Evolutionary conservation across 2,888 invertebrate genomes (phyloP).

Genomic region (Tinea pellionella): DNA sequence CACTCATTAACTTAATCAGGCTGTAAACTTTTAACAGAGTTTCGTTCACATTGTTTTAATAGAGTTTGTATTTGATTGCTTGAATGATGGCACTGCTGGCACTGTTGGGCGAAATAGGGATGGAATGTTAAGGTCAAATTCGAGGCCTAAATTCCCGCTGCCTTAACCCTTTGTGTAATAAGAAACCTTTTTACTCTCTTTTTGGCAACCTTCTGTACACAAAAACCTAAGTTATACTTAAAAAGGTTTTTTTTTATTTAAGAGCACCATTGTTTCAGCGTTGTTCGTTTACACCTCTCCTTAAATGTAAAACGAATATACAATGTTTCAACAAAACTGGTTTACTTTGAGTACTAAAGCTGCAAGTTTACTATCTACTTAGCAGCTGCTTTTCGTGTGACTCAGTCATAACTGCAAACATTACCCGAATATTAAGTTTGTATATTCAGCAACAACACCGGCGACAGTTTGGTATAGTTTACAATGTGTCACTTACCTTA

Average conservation of each 20-base stretch:
- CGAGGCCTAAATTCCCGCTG: not conserved
- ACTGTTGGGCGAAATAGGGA: not conserved
- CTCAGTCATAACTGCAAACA: conserved; percentile 9
- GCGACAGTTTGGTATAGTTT: not conserved
- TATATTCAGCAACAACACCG: not conserved
- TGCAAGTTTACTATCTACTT: conserved; percentile 2
- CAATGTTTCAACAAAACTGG: not conserved
- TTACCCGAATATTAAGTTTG: conserved; percentile 6
- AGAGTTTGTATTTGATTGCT: not conserved
- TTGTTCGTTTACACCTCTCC: not conserved
- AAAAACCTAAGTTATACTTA: not conserved
- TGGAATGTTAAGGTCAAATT: conserved; percentile 2
- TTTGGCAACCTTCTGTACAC: not conserved
- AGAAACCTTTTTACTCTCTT: not conserved
- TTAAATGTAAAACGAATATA: not conserved
- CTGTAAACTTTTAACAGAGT: not conserved
- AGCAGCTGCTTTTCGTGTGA: conserved; percentile 8
- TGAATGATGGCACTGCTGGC: not conserved
- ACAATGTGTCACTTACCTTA: not conserved
- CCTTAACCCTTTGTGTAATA: not conserved
- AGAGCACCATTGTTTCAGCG: not conserved
- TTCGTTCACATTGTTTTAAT: not conserved
- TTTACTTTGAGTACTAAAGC: not conserved
- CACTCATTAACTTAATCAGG: conserved; percentile 1
- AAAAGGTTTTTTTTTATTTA: not conserved